These are phyloP conservation scores for Lissonota sp. DNA, from an alignment of 2,888 invertebrate species.

Conservation along the genomic window DNA sequence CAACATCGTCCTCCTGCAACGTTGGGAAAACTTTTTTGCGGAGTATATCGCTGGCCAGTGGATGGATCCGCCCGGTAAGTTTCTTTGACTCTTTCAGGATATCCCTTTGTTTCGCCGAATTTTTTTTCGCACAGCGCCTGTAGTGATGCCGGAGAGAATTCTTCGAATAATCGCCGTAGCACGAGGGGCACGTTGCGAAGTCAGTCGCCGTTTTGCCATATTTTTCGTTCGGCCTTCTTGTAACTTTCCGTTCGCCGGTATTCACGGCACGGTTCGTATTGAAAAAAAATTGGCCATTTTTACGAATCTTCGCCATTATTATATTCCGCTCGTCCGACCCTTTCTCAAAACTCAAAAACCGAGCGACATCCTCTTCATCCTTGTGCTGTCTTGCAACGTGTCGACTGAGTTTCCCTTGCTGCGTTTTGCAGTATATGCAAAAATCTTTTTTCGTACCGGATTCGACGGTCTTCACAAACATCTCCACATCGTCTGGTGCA, in stretches of 20 bases:
- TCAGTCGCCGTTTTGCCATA: slow-evolving; percentile 33
- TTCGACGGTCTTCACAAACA: slow-evolving; percentile 34
- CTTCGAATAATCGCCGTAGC: slow-evolving; percentile 40
- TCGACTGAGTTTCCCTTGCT: slow-evolving; percentile 55
- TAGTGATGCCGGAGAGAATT: slow-evolving; percentile 34
- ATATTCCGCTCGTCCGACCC: slow-evolving; percentile 32
- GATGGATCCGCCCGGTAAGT: slow-evolving; percentile 36
- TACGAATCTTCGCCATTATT: slow-evolving; percentile 44
- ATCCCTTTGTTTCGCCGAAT: background rate
- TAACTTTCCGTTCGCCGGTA: slow-evolving; percentile 38
- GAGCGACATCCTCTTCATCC: slow-evolving; percentile 40
- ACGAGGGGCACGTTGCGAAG: slow-evolving; percentile 36
- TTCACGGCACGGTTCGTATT: slow-evolving; percentile 21
- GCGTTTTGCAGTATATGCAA: slow-evolving; percentile 53
- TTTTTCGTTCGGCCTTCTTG: slow-evolving; percentile 24
- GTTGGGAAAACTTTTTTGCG: slow-evolving; percentile 38
- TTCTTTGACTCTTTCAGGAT: slow-evolving; percentile 10
- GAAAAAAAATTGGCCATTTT: slow-evolving; percentile 31
- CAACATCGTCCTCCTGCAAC: slow-evolving; percentile 39
- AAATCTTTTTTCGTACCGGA: slow-evolving; percentile 49
- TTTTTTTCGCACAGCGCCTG: background rate
- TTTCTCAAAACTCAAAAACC: slow-evolving; percentile 34
- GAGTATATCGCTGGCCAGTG: slow-evolving; percentile 7
- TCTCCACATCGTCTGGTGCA: slow-evolving; percentile 29
- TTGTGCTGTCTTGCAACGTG: slow-evolving; percentile 46